Conservation (phyloP, 2,113 vertebrate genomes). For the Melanotaenia duboulayi region DNA sequence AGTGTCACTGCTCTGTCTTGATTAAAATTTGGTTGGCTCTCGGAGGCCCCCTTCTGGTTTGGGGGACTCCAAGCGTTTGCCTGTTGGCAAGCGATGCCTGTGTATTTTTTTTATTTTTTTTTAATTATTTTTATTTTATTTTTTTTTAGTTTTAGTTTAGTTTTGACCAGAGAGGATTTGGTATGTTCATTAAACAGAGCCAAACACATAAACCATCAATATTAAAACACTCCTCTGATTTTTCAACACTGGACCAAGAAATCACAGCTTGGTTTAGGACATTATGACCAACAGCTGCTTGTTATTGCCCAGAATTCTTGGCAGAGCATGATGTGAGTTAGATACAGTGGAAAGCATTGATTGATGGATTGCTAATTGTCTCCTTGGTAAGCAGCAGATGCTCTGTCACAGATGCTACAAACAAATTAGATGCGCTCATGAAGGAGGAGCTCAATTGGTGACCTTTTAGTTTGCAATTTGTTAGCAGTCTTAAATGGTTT, state of each 20-base stretch:
- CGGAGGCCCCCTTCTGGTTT: too few species aligned
- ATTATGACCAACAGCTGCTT: constrained; percentile 58
- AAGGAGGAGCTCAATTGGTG: constrained; percentile 41
- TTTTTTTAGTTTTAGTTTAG: too few species aligned
- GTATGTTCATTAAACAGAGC: constrained; percentile 2
- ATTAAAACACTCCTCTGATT: constrained; percentile 24
- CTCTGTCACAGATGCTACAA: constrained; percentile 72
- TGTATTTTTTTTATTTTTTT: too few species aligned
- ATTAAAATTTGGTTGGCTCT: too few species aligned
- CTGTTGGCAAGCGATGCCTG: too few species aligned
- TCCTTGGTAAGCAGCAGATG: constrained; percentile 76
- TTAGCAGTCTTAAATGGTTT: constrained; percentile 22
- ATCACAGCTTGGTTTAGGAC: constrained; percentile 51
- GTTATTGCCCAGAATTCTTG: constrained; percentile 63
- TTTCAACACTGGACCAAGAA: constrained; percentile 33
- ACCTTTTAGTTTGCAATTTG: constrained; percentile 39
- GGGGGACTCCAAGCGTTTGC: too few species aligned
- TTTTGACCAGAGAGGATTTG: neutral
- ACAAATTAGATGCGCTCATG: constrained; percentile 65
- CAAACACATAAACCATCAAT: constrained; percentile 27
- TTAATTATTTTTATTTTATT: too few species aligned
- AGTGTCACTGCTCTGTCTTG: too few species aligned
- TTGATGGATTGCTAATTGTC: constrained; percentile 77
- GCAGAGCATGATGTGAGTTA: constrained; percentile 60
- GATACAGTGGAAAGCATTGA: constrained; percentile 57